Evolutionary conservation across 1,140 invertebrate genomes (phyloP).

Genomic region (Pseudomyrmex dendroicus): DNA sequence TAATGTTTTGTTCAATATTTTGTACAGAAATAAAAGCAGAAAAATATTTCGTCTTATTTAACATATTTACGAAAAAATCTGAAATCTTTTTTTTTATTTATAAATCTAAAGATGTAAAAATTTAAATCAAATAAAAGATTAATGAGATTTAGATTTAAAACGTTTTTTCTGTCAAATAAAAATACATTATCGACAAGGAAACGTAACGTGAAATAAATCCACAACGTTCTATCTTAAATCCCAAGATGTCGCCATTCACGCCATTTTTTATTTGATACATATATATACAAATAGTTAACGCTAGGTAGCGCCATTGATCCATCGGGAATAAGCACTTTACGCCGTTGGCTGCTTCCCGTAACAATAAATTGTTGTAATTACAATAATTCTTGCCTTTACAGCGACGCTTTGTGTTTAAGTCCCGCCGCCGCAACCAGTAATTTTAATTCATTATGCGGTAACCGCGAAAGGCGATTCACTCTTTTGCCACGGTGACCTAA

Average conservation of each 20-base stretch:
- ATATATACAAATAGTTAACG: not conserved
- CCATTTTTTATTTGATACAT: not conserved
- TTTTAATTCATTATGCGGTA: constrained; percentile 79
- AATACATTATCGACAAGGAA: constrained; percentile 10
- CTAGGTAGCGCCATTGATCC: constrained; percentile 60
- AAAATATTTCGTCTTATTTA: no score
- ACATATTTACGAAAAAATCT: no score
- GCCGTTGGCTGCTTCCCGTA: constrained; percentile 23
- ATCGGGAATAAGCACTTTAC: not conserved
- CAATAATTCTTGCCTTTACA: constrained; percentile 79
- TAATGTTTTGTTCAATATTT: no score
- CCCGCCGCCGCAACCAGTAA: constrained; percentile 65
- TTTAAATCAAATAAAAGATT: no score
- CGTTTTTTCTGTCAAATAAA: not conserved
- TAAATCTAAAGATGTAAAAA: no score
- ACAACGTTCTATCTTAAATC: not conserved
- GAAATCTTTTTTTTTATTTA: no score
- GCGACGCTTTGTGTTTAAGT: constrained; percentile 76
- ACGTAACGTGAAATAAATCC: not conserved
- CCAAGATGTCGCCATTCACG: constrained; percentile 53
- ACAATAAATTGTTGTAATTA: constrained; percentile 83
- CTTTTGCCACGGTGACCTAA: constrained; percentile 70
- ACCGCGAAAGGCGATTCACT: constrained; percentile 56
- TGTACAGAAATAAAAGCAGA: no score
- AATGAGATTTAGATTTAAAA: no score